Evolutionary conservation across 2,888 invertebrate genomes (phyloP).

Genomic region (Suillia variegata): DNA sequence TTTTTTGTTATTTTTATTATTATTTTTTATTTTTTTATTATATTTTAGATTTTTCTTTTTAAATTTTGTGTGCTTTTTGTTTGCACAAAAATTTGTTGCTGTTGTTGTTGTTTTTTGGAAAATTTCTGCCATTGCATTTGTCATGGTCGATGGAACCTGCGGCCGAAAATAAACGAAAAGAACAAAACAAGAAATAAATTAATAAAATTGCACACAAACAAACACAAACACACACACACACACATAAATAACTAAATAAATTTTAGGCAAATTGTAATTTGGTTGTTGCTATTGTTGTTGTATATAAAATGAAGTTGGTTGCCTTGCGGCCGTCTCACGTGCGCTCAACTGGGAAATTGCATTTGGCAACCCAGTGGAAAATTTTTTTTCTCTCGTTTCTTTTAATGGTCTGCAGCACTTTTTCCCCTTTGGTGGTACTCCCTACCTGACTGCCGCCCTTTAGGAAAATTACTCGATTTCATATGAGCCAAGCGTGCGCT

Average conservation of each 20-base stretch:
- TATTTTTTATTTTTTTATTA: constrained; percentile 27
- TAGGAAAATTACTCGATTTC: too few relatives aligned
- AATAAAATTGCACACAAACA: too few relatives aligned
- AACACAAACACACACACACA: too few relatives aligned
- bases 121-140: constrained; percentile 65
- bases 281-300: too few relatives aligned
- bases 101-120: constrained; percentile 49
- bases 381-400: too few relatives aligned
- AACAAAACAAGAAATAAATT: background rate
- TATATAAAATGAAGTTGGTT: background rate
- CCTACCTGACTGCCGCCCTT: too few relatives aligned
- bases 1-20: constrained; percentile 24
- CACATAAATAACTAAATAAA: too few relatives aligned
- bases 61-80: constrained; percentile 46
- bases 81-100: constrained; percentile 52
- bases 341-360: background rate
- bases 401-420: too few relatives aligned
- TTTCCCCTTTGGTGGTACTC: too few relatives aligned
- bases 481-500: too few relatives aligned
- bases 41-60: constrained; percentile 22
- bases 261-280: too few relatives aligned
- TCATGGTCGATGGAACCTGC: constrained; percentile 81
- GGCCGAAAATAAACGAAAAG: constrained; percentile 28
- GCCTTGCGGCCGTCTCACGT: background rate
- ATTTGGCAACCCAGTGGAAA: background rate